These are phyloP conservation scores for Otus sunia DNA, from an alignment of 2,113 vertebrate genomes.

Conservation along the genomic window DNA sequence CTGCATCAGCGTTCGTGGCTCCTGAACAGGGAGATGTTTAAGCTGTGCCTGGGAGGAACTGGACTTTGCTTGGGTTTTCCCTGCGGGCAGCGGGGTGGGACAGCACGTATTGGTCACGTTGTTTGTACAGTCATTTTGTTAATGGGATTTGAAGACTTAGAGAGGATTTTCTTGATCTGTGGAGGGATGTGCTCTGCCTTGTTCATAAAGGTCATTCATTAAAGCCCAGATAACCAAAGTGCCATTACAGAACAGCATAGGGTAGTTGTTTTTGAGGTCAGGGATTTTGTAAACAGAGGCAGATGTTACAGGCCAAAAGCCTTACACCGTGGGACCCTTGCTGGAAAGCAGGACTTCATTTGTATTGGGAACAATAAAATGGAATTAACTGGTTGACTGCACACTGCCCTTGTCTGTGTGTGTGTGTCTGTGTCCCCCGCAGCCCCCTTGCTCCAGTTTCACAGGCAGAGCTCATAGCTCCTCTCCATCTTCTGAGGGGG, in stretches of 20 bases:
- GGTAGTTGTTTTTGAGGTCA: background rate
- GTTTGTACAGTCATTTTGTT: conserved; percentile 8
- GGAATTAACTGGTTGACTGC: background rate
- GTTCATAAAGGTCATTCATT: background rate
- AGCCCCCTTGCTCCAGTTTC: background rate
- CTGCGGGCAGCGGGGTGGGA: background rate
- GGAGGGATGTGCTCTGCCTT: background rate
- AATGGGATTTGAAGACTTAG: conserved; percentile 34
- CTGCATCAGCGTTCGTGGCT: background rate
- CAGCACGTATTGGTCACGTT: background rate
- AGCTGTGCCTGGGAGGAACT: background rate
- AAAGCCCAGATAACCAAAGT: conserved; percentile 1
- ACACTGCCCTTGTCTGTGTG: rapidly evolving
- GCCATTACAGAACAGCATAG: background rate
- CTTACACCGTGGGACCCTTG: background rate
- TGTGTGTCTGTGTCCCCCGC: rapidly evolving
- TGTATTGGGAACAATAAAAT: background rate
- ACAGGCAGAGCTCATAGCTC: background rate
- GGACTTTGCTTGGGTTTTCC: background rate
- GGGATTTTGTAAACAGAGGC: conserved; percentile 24
- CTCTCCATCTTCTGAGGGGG: background rate
- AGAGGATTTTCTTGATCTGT: conserved; percentile 42
- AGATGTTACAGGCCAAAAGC: conserved; percentile 24
- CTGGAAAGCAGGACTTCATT: background rate
- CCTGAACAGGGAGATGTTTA: background rate